Evolutionary conservation across 2,888 invertebrate species (phyloP), one percentile per base, ranked within the genome.

Genomic region (Ferrisia virgata): DNA sequence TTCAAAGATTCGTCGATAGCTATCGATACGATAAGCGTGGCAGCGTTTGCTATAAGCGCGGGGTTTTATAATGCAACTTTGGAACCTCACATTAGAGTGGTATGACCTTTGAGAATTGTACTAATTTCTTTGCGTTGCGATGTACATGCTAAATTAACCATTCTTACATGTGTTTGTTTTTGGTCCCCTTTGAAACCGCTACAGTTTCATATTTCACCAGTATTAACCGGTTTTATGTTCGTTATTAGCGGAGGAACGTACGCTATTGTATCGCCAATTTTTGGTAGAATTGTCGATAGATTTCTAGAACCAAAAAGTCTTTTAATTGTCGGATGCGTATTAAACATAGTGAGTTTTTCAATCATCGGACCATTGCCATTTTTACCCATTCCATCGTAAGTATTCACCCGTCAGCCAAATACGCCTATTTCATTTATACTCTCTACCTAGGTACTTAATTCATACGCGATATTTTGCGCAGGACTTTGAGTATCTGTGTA

Each of bases 21-120:
- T 6, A 85, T 89, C 11, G 88, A 88, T 58, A 87, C 88, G 0
- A 86, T 88, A 53, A 87, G 87, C 79, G 88, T 89, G 33, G 87
- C 88, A 8, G 86, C 87, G 2, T 87, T 88, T 22, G 88, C 89
- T 6, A 87, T 88, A 40, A 88, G 88, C 78, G 88, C 89, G 85
- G 90, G 90, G 31, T 92, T 91, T 87, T 88, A 91, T 81, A 90
- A 91, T 33, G 91, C 91, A 0, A 91, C 91, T 0, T 87, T 92
- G 64, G 90, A 91, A 69, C 90, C 89, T 4, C 91, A 91, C 87
- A 87, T 92, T 1, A 86, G 89, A 85, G 87, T 88, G 86, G 89
- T 89, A 86, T 86, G 84, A 76, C n/a, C 8, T 36, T 36, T 8
- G 8, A n/a, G n/a, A n/a, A n/a, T n/a, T n/a, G n/a, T n/a, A n/a